Evolutionary conservation across 2,888 invertebrate genomes (phyloP).

Genomic region (Orchesellides sinensis): DNA sequence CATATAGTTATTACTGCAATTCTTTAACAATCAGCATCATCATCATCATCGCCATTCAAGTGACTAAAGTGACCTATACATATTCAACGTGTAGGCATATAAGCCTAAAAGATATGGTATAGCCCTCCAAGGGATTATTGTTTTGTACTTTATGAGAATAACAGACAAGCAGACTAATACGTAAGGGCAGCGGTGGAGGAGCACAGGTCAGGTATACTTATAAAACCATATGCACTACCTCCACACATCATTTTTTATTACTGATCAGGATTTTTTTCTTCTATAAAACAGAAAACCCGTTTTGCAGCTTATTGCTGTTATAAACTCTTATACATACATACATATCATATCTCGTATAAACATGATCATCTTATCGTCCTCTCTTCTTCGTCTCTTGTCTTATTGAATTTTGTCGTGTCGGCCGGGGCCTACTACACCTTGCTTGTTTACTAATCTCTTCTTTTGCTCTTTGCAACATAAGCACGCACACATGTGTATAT

Average conservation of each 20-base stretch:
- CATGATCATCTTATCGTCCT: slow-evolving; percentile 45
- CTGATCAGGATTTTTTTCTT: slow-evolving; percentile 59
- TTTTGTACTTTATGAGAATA: slow-evolving; percentile 40
- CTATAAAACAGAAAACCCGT: slow-evolving; percentile 58
- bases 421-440: slow-evolving; percentile 18
- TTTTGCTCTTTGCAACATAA: slow-evolving; percentile 36
- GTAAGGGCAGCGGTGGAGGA: slow-evolving; percentile 54
- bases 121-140: slow-evolving; percentile 62
- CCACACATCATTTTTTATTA: slow-evolving; percentile 64
- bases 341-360: slow-evolving; percentile 47
- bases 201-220: slow-evolving; percentile 63
- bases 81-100: slow-evolving; percentile 11
- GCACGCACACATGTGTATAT: slow-evolving; percentile 19
- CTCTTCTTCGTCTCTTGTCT: slow-evolving; percentile 47
- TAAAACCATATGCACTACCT: slow-evolving; percentile 63
- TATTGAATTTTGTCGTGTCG: slow-evolving; percentile 57
- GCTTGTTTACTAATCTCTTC: slow-evolving; percentile 31
- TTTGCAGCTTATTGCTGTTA: slow-evolving; percentile 62
- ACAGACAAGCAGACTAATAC: slow-evolving; percentile 32
- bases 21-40: slow-evolving; percentile 49
- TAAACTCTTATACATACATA: slow-evolving; percentile 38
- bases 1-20: slow-evolving; percentile 29
- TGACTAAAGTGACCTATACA: neutral
- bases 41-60: no score
- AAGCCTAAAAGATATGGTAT: no score